phyloP scores from a whole-genome alignment of 2,888 invertebrate species.

The Cosmorhoe ocellata region DNA sequence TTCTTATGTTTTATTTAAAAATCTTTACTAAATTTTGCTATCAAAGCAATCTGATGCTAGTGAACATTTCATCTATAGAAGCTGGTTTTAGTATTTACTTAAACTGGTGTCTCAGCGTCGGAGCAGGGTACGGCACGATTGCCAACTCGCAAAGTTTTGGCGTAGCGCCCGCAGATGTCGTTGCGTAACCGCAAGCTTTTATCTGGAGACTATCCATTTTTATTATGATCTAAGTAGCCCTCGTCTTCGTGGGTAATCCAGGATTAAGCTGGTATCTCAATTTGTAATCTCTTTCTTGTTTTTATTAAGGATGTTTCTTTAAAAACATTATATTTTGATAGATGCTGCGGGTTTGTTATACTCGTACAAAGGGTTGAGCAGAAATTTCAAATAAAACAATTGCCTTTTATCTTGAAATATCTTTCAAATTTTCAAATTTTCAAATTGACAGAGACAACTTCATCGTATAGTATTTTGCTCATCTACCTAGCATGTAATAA shows the following conservation, averaged over 20 bases:
- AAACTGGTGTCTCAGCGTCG: slow-evolving; percentile 2
- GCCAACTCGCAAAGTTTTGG: slow-evolving; percentile 24
- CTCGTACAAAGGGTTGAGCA: not conserved
- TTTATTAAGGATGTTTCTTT: slow-evolving; percentile 19
- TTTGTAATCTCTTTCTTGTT: slow-evolving; percentile 35
- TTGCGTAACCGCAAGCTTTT: slow-evolving; percentile 23
- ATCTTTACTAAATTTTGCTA: too few relatives aligned
- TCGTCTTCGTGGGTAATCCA: slow-evolving; percentile 29
- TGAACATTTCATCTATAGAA: slow-evolving; percentile 3
- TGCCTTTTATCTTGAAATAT: too few relatives aligned
- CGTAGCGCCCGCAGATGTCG: slow-evolving; percentile 22
- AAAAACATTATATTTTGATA: slow-evolving; percentile 1
- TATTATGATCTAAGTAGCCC: slow-evolving; percentile 37
- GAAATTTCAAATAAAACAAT: too few relatives aligned
- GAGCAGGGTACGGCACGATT: slow-evolving; percentile 6
- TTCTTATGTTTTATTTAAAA: too few relatives aligned
- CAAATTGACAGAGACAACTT: too few relatives aligned
- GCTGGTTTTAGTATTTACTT: slow-evolving; percentile 1
- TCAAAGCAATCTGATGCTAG: not conserved
- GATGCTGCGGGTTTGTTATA: not conserved
- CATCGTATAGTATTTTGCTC: too few relatives aligned
- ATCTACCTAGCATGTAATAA: too few relatives aligned
- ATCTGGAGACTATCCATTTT: slow-evolving; percentile 32
- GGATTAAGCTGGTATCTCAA: slow-evolving; percentile 32
- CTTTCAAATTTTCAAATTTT: too few relatives aligned